Evolutionary conservation across 2,888 invertebrate species (phyloP).

Genomic region (Suillia variegata): DNA sequence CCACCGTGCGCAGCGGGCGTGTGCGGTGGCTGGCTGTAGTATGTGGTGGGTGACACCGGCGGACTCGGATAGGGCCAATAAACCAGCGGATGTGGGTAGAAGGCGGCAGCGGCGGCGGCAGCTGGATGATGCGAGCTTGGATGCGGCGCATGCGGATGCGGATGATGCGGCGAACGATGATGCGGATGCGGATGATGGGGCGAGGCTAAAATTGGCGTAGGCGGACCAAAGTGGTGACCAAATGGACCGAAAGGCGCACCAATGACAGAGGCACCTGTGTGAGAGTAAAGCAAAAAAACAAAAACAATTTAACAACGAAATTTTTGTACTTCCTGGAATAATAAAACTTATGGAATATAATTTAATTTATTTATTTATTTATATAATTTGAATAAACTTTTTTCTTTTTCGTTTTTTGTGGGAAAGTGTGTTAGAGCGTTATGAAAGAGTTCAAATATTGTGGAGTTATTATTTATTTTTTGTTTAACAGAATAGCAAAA

Average conservation of each 20-base stretch:
- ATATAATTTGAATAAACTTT: no score
- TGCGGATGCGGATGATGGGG: slow-evolving; percentile 52
- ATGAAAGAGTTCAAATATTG: no score
- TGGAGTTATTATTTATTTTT: slow-evolving; percentile 2
- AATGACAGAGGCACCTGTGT: slow-evolving; percentile 67
- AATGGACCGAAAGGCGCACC: slow-evolving; percentile 62
- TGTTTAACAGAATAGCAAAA: slow-evolving; percentile 21
- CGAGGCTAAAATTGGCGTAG: slow-evolving; percentile 54
- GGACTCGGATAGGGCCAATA: slow-evolving; percentile 96
- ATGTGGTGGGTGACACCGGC: slow-evolving; percentile 89
- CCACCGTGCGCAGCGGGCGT: slow-evolving; percentile 47
- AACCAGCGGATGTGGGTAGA: slow-evolving; percentile 72
- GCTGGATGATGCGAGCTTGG: slow-evolving; percentile 63
- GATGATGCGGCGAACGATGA: no score
- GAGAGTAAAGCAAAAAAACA: slow-evolving; percentile 2
- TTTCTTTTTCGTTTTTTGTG: no score
- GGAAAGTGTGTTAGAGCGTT: no score
- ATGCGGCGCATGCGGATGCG: slow-evolving; percentile 62
- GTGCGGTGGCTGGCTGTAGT: slow-evolving; percentile 71
- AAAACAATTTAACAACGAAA: background rate
- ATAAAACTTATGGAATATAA: background rate
- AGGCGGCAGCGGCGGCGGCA: slow-evolving; percentile 61
- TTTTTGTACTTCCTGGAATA: background rate
- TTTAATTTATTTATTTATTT: slow-evolving; percentile 3
- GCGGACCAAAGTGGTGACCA: slow-evolving; percentile 61